phyloP scores from a whole-genome alignment of 2,888 invertebrate species.

The Colletes collaris region DNA sequence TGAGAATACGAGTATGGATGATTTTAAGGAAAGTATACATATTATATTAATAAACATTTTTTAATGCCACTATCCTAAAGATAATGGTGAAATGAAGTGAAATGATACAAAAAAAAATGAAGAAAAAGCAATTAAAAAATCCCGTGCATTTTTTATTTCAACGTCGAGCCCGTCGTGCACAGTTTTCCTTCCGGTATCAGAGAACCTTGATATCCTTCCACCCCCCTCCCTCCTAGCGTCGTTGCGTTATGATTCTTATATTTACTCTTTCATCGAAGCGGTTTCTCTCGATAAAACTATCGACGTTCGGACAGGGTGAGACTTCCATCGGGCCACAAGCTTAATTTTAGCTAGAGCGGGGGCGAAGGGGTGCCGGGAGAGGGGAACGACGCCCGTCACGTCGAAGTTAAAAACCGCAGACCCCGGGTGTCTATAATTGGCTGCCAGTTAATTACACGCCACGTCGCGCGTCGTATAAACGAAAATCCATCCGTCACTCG shows the following conservation, averaged over 20 bases:
- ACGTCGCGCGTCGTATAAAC: conserved; percentile 56
- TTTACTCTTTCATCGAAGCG: neutral
- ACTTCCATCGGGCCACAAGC: neutral
- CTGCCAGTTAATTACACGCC: conserved; percentile 59
- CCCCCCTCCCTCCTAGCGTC: neutral
- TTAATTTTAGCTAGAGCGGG: neutral
- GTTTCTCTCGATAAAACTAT: neutral
- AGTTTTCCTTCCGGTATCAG: neutral
- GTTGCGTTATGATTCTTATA: too few relatives aligned
- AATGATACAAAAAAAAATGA: conserved; percentile 59
- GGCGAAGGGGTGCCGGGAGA: neutral
- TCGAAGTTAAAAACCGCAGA: conserved; percentile 38
- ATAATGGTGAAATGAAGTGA: conserved; percentile 81
- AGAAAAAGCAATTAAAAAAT: conserved; percentile 35
- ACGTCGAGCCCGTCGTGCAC: neutral
- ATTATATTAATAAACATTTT: conserved; percentile 82
- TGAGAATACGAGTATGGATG: conserved; percentile 81
- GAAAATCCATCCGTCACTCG: conserved; percentile 61
- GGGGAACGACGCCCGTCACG: conserved; percentile 15
- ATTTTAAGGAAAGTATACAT: conserved; percentile 83
- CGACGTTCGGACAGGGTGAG: neutral
- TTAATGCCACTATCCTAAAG: conserved; percentile 81
- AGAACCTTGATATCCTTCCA: too few relatives aligned
- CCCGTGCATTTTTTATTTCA: conserved; percentile 18
- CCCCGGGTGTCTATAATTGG: conserved; percentile 48